These are phyloP conservation scores for Dione vanillae DNA, from an alignment of 2,888 invertebrate genomes.

Conservation along the genomic window DNA sequence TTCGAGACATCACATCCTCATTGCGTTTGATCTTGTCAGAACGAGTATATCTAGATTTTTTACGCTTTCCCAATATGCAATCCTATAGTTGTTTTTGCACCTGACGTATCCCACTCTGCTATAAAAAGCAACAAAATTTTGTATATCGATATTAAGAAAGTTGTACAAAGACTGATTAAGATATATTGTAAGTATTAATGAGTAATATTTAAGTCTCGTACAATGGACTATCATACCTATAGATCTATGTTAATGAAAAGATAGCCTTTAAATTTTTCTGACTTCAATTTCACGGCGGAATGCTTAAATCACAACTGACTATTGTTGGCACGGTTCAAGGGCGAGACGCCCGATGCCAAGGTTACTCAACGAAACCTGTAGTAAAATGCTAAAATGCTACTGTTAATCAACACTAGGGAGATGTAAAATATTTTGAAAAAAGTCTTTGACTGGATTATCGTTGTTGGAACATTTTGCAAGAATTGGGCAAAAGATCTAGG, in stretches of 20 bases:
- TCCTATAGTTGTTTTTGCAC: too few species aligned
- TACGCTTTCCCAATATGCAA: too few species aligned
- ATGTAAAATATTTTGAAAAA: too few species aligned
- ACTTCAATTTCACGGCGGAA: background rate
- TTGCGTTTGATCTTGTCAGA: too few species aligned
- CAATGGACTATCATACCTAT: background rate
- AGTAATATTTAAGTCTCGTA: background rate
- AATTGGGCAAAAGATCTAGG: too few species aligned
- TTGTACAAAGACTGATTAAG: background rate
- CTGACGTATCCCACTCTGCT: too few species aligned
- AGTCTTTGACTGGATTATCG: too few species aligned
- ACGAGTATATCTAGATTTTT: too few species aligned
- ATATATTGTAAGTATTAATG: background rate
- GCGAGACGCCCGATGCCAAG: slow-evolving; percentile 54
- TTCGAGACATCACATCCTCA: too few species aligned
- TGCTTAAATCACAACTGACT: slow-evolving; percentile 27
- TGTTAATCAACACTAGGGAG: too few species aligned
- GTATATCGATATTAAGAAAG: background rate
- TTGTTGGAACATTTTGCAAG: too few species aligned
- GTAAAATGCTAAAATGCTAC: background rate
- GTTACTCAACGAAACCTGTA: slow-evolving; percentile 41
- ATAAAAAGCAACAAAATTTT: too few species aligned
- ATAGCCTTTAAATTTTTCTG: slow-evolving; percentile 7
- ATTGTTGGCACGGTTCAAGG: slow-evolving; percentile 53
- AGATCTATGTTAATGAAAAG: background rate